Conservation (phyloP, 2,888 invertebrate genomes). For the Agriopis marginaria region DNA sequence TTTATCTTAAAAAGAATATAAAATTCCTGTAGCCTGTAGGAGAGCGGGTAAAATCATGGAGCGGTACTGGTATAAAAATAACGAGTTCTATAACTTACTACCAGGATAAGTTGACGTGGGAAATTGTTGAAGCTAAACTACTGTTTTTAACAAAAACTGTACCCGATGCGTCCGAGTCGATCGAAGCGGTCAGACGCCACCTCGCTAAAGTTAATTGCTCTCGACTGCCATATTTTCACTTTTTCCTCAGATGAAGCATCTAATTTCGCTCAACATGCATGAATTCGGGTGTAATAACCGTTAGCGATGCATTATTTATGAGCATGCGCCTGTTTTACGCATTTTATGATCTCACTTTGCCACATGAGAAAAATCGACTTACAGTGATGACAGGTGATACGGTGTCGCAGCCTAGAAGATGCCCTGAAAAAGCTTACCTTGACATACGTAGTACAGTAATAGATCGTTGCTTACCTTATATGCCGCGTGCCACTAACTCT, state of each 20-base stretch:
- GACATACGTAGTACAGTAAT: no score
- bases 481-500: no score
- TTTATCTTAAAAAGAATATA: no score
- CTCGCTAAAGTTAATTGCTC: conserved; percentile 30
- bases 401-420: no score
- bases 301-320: conserved; percentile 71
- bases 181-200: conserved; percentile 25
- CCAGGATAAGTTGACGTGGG: not conserved
- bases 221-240: conserved; percentile 53
- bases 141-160: conserved; percentile 1
- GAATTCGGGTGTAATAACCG: conserved; percentile 80
- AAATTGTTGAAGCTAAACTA: not conserved
- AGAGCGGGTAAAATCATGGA: no score
- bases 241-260: conserved; percentile 55
- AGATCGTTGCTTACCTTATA: no score
- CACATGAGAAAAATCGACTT: not conserved
- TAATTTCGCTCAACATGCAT: conserved; percentile 63
- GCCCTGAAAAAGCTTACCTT: no score
- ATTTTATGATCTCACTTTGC: conserved; percentile 43
- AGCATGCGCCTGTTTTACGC: conserved; percentile 44
- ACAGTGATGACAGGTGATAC: no score
- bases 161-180: conserved; percentile 1
- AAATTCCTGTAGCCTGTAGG: no score
- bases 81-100: no score
- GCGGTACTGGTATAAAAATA: not conserved